Evolutionary conservation across 2,113 vertebrate species (phyloP).

Genomic region (Poeciliopsis prolifica): DNA sequence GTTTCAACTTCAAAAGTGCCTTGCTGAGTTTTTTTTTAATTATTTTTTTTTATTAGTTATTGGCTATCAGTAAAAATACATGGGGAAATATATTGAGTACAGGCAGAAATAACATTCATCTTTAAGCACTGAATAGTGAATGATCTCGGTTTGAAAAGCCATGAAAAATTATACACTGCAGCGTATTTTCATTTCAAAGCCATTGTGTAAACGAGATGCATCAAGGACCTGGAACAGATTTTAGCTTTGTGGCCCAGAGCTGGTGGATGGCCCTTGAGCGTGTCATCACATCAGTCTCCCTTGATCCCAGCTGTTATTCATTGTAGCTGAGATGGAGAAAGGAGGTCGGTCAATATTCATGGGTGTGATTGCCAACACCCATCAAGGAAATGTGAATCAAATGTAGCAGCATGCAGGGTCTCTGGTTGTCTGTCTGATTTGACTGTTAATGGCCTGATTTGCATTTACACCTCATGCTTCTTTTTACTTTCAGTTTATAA

Average conservation of each 20-base stretch:
- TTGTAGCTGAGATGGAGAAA: slow-evolving; percentile 12
- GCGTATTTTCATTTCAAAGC: background rate
- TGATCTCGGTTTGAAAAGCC: background rate
- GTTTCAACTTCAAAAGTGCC: too few species aligned
- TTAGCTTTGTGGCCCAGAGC: slow-evolving; percentile 2
- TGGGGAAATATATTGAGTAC: too few species aligned
- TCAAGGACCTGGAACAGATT: slow-evolving; percentile 24
- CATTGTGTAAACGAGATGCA: background rate
- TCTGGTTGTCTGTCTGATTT: background rate
- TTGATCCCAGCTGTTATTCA: slow-evolving; percentile 33
- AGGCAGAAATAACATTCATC: background rate
- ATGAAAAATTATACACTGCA: background rate
- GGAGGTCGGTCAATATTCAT: slow-evolving; percentile 40
- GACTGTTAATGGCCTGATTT: background rate
- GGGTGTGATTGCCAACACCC: slow-evolving; percentile 23
- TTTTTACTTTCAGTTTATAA: background rate
- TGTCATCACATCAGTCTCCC: slow-evolving; percentile 18
- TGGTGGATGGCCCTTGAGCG: slow-evolving; percentile 13
- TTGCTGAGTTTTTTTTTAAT: too few species aligned
- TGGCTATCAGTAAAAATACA: too few species aligned
- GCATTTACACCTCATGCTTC: background rate
- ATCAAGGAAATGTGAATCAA: slow-evolving; percentile 38
- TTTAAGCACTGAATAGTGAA: background rate
- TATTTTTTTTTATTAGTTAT: too few species aligned
- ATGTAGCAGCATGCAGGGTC: slow-evolving; percentile 11